Evolutionary conservation across 2,113 vertebrate genomes (phyloP), one percentile per base, ranked within the genome.

Genomic region (Cariama cristata): DNA sequence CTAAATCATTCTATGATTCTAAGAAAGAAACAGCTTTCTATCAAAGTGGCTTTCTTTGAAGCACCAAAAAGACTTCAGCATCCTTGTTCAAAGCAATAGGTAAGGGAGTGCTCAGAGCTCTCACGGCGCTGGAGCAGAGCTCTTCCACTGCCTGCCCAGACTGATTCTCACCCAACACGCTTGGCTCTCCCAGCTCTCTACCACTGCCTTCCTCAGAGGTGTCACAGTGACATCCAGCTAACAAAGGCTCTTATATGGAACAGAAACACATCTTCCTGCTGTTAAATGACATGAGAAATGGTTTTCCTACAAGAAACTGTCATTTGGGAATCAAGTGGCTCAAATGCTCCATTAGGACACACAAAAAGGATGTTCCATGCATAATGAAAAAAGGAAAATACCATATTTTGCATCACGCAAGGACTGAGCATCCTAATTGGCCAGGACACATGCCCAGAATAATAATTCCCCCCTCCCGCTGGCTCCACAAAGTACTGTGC

Each of bases 211-310:
- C 50, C 45, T 76, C 44, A 40, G 59, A 71, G 47, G 21, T 68
- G 66, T 76, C 85, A 83, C 59, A 81, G 79, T 17, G 50, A 91
- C 42, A 86, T 40, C 40, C 90, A 90, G 53, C 59, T 81, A 95
- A 83, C 44, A 90, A 86, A 90, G 58, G 56, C 50, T 88, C 42
- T 83, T 74, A 50, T 1, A 42, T 6, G 27, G 79, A 88, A 92
- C 42, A 91, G 56, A 94, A 90, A 83, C 1, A 8, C 66, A 84
- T 53, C 79, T 40, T 76, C 62, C 93, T 87, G 90, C 88, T 95
- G 91, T 42, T 93, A 91, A 86, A 63, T 44, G 69, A 83, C 76
- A 64, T 40, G 81, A 94, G 55, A 96, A 97, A 96, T 85, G 74
- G 68, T 66, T 62, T 90, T 95, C 73, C 44, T 53, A 83, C 74